These are phyloP conservation scores for Porites lobata DNA, from an alignment of 92 coral and sea anemone genomes.

Conservation along the genomic window DNA sequence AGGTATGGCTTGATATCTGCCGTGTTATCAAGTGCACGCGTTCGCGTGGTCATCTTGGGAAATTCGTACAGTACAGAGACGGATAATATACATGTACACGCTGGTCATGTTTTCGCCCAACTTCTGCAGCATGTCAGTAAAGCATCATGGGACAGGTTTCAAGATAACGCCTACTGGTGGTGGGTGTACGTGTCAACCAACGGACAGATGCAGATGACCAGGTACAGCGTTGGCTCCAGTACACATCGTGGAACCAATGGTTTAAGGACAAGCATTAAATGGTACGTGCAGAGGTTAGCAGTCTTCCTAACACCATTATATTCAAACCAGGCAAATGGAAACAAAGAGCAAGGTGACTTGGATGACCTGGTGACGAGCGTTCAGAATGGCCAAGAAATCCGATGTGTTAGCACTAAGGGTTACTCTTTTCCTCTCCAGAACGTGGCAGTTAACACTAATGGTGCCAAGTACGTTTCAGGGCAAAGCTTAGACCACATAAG, in stretches of 20 bases:
- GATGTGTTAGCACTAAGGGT: conserved; percentile 61
- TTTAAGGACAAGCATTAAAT: conserved; percentile 47
- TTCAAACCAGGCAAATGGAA: conserved; percentile 69
- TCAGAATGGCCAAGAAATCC: conserved; percentile 71
- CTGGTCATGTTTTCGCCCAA: conserved; percentile 80
- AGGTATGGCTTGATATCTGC: conserved; percentile 78
- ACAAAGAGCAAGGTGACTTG: conserved; percentile 59
- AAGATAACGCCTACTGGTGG: conserved; percentile 82
- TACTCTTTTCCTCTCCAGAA: conserved; percentile 73
- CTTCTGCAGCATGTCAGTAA: conserved; percentile 84
- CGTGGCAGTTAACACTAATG: conserved; percentile 39
- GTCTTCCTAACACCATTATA: conserved; percentile 53
- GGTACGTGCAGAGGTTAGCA: conserved; percentile 70
- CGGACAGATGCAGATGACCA: conserved; percentile 56
- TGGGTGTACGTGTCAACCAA: conserved; percentile 64
- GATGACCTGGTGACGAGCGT: conserved; percentile 61
- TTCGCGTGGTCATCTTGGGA: conserved; percentile 59
- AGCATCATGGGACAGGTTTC: conserved; percentile 75
- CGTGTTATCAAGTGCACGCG: conserved; percentile 86
- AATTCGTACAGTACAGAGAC: conserved; percentile 64
- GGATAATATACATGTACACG: conserved; percentile 67
- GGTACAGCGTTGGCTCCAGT: conserved; percentile 84
- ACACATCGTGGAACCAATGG: conserved; percentile 51
- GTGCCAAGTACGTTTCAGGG: conserved; percentile 52
- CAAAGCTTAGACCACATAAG: conserved; percentile 85